Conservation (phyloP, 2,797 vertebrate genomes). For the Pseudomugil gertrudae region DNA sequence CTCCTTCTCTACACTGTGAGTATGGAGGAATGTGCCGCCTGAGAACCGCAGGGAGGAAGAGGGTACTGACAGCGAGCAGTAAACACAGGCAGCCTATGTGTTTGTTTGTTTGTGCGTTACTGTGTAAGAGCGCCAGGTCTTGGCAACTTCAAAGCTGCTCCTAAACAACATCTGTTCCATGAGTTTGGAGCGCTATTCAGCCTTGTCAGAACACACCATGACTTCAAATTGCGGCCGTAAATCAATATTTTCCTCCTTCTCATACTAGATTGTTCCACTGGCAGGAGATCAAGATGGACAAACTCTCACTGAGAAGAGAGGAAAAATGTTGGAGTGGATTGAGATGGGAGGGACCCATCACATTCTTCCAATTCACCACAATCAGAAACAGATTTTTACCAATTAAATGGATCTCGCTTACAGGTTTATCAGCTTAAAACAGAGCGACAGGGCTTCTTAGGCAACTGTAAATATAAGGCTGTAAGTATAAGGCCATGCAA, state of each 20-base stretch:
- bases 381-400: slow-evolving; percentile 74
- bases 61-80: slow-evolving; percentile 60
- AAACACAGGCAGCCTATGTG: slow-evolving; percentile 61
- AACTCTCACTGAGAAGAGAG: slow-evolving; percentile 62
- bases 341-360: slow-evolving; percentile 50
- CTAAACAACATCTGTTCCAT: slow-evolving; percentile 65
- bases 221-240: slow-evolving; percentile 66
- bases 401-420: slow-evolving; percentile 59
- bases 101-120: slow-evolving; percentile 71
- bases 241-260: slow-evolving; percentile 79
- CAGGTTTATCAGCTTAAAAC: slow-evolving; percentile 56
- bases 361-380: slow-evolving; percentile 74
- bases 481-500: slow-evolving; percentile 9
- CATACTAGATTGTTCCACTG: slow-evolving; percentile 73
- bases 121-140: slow-evolving; percentile 36
- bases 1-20: slow-evolving; percentile 55
- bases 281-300: slow-evolving; percentile 70
- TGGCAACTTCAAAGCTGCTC: slow-evolving; percentile 51
- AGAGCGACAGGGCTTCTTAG: slow-evolving; percentile 30
- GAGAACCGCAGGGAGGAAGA: slow-evolving; percentile 71
- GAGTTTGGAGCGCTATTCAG: slow-evolving; percentile 42
- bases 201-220: slow-evolving; percentile 60
- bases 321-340: slow-evolving; percentile 48
- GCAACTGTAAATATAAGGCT: no score
- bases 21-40: slow-evolving; percentile 71